A percentile compares a stretch with the other conserved stretches of the same genome.
Conservation (phyloP, 2,113 vertebrate genomes). For the Aix galericulata region DNA sequence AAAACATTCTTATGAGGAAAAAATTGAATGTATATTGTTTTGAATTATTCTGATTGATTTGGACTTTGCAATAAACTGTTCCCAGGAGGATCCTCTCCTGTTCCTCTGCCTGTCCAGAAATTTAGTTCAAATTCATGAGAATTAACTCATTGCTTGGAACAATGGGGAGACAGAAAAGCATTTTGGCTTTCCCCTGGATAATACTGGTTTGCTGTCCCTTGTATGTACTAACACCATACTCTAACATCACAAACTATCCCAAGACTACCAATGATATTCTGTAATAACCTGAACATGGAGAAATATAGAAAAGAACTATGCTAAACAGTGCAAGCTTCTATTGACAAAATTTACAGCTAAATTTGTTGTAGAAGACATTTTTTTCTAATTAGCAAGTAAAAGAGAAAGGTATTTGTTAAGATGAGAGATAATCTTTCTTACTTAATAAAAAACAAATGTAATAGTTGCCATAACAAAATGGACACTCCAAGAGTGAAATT, state of each 20-base stretch:
- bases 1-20: background rate
- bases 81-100: background rate
- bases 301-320: background rate
- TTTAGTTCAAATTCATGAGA: background rate
- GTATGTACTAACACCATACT: background rate
- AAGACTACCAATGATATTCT: background rate
- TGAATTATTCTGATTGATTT: background rate
- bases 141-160: background rate
- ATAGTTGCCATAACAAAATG: background rate
- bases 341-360: background rate
- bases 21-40: background rate
- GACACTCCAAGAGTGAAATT: background rate
- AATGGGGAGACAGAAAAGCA: background rate
- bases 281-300: background rate
- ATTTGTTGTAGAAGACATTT: background rate
- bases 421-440: background rate
- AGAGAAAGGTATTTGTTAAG: background rate
- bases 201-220: background rate
- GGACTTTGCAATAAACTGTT: background rate
- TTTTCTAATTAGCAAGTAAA: constrained; percentile 14
- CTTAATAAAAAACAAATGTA: background rate
- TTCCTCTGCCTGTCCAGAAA: background rate
- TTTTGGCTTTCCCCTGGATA: background rate
- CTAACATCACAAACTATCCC: background rate
- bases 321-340: background rate